A percentile compares a stretch with the other conserved stretches of the same genome.
These are phyloP conservation scores for Blastobasis lacticolella DNA, from an alignment of 2,888 invertebrate genomes.

Conservation along the genomic window DNA sequence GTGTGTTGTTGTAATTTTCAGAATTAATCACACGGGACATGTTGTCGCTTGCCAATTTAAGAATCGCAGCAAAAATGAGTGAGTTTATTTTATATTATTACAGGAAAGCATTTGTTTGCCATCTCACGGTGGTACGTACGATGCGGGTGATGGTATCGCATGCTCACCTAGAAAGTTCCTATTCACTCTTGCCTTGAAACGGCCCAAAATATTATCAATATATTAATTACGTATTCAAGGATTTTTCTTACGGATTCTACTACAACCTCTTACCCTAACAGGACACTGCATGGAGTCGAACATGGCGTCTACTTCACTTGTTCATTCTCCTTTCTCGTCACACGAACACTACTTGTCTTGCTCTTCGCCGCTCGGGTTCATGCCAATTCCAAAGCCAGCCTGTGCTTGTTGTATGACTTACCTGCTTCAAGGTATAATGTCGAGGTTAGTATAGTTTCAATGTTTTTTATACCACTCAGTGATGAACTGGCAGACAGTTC, in stretches of 20 bases:
- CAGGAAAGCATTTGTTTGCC: no score
- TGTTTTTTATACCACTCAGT: no score
- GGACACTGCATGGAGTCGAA: conserved; percentile 27
- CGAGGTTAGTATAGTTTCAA: conserved; percentile 34
- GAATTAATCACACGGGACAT: conserved; percentile 31
- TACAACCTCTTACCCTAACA: conserved; percentile 13
- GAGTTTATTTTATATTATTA: conserved; percentile 9
- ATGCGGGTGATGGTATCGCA: no score
- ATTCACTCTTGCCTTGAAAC: no score
- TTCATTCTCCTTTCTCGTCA: conserved; percentile 61
- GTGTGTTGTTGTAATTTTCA: conserved; percentile 14
- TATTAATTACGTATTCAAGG: no score
- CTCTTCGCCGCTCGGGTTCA: conserved; percentile 61
- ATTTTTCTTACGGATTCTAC: no score
- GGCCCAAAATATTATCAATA: no score
- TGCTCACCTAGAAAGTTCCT: no score
- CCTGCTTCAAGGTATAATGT: conserved; percentile 46
- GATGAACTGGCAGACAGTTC: no score
- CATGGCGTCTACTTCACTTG: conserved; percentile 60
- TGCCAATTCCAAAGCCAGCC: conserved; percentile 46
- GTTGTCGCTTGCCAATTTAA: conserved; percentile 22
- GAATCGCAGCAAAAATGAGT: conserved; percentile 14
- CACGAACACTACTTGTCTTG: conserved; percentile 55
- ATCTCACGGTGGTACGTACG: no score
- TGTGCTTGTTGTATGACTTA: conserved; percentile 53